Base-by-base conservation (phyloP, 2,888 invertebrate genomes). In the Hirtodrosophila histrioides region DNA sequence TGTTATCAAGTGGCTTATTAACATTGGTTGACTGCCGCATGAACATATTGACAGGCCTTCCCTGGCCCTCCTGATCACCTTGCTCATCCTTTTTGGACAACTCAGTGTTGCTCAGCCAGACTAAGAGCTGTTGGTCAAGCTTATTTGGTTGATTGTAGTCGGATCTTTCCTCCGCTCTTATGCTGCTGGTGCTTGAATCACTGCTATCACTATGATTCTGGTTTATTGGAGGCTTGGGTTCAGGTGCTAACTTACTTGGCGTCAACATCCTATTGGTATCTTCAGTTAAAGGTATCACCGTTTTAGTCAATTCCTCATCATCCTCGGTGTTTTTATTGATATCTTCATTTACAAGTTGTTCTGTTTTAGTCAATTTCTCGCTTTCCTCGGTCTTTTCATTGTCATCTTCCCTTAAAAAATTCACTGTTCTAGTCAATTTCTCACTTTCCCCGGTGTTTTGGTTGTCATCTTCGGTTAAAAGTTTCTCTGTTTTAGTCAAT, bases 51-150 rank as follows among this genome's bases (percentile, higher is more conserved):
- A 31, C 37, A 0, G 33, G 1, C 1, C 1, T n/a, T 3, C 7
- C 3, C 0, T 2, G 11, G 5, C 3, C 3, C 1, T 37, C 7
- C 5, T 1, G 0, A 0, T 23, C 23, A 5, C 2, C 1, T 0
- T 29, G 10, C 1, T 4, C 0, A 0, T 9, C 9, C 7, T 37
- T 49, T 0, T 3, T 0, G 11, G 8, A 2, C 1, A 43, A 3
- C 0, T 56, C 29, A 4, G 8, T 0, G 33, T 12, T 39, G 9
- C 31, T 56, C 11, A 66, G 3, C 65, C 65, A 67, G 3, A 24
- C 11, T 6, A 17, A 11, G 3, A 39, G 7, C 4, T 67, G 33
- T 8, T 5, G 37, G 9, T 67, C 35, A n/a, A 37, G 7, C 4
- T 3, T 0, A 5, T 2, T 6, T 2, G 3, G 23, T 0, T 9